phyloP scores from a whole-genome alignment of 1,140 invertebrate species.

The Sinella curviseta region DNA sequence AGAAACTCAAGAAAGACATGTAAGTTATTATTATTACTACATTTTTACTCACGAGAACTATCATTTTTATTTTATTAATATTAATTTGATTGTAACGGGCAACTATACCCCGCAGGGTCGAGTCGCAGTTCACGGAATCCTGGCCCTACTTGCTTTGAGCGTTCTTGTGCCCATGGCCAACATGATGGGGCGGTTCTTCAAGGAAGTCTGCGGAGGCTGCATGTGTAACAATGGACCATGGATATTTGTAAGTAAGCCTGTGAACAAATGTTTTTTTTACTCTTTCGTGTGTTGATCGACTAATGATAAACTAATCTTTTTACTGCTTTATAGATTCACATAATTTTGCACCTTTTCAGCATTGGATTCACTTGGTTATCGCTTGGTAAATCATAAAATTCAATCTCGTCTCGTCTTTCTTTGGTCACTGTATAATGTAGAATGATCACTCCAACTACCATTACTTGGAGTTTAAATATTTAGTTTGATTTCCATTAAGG shows the following conservation, averaged over 20 bases:
- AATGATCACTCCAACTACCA: no score
- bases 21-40: background rate
- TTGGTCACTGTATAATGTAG: no score
- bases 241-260: no score
- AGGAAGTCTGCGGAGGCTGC: background rate
- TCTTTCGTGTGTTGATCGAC: background rate
- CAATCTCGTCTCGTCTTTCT: no score
- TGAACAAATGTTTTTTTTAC: background rate
- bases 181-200: background rate
- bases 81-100: no score
- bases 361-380: background rate
- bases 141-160: background rate
- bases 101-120: no score
- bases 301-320: background rate
- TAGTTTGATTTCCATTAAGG: no score
- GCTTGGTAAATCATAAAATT: no score
- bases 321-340: background rate
- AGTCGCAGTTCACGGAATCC: background rate
- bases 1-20: background rate
- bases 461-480: no score
- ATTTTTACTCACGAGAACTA: background rate
- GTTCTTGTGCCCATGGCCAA: background rate
- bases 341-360: background rate
- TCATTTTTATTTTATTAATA: background rate
- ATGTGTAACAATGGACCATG: background rate